phyloP scores from a whole-genome alignment of 2,888 invertebrate genomes.

The Epistrophella euchroma region DNA sequence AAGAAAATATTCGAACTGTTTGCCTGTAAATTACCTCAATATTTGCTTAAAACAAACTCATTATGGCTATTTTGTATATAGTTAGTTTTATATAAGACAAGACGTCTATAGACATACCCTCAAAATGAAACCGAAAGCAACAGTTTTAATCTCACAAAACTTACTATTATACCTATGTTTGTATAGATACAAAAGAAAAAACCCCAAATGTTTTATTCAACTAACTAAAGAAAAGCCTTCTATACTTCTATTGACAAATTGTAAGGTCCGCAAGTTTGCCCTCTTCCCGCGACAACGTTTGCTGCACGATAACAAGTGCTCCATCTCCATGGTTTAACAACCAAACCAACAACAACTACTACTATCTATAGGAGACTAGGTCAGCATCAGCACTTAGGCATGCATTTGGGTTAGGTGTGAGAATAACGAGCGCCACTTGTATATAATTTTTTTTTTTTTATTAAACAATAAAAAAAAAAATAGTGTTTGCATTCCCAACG shows the following conservation, averaged over 20 bases:
- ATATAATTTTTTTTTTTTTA: background rate
- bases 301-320: background rate
- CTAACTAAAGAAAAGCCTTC: background rate
- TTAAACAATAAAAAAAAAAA: background rate
- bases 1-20: background rate
- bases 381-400: slow-evolving; percentile 25
- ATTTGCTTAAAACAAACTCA: slow-evolving; percentile 2
- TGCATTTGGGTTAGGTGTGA: slow-evolving; percentile 58
- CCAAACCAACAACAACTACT: background rate
- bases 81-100: no score
- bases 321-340: background rate
- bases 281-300: slow-evolving; percentile 20
- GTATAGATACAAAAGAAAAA: background rate
- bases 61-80: background rate
- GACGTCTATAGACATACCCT: no score
- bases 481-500: slow-evolving; percentile 29
- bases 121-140: background rate
- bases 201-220: background rate
- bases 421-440: slow-evolving; percentile 55
- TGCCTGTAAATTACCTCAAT: background rate
- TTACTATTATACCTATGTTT: background rate
- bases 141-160: background rate
- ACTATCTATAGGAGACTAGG: slow-evolving; percentile 62
- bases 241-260: slow-evolving; percentile 31
- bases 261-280: background rate